phyloP scores from a whole-genome alignment of 2,113 vertebrate species.

The Sinocyclocheilus anshuiensis region DNA sequence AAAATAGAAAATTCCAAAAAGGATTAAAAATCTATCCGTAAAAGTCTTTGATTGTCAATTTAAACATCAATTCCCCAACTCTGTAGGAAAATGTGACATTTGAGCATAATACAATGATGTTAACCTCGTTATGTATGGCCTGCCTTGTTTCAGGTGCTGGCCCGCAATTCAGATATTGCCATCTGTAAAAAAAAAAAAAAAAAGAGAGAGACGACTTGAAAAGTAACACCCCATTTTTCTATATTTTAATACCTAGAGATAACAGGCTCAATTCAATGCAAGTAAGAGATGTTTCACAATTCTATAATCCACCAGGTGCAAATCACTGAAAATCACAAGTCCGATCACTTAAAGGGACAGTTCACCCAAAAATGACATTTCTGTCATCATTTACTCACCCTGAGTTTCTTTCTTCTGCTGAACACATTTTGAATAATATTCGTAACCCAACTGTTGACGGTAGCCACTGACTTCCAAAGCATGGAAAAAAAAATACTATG shows the following conservation, averaged over 20 bases:
- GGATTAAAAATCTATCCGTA: not conserved
- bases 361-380: too few species aligned
- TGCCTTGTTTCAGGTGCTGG: slow-evolving; percentile 32
- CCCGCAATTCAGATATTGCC: slow-evolving; percentile 30
- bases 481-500: too few species aligned
- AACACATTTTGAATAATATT: too few species aligned
- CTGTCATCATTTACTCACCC: too few species aligned
- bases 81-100: slow-evolving; percentile 10
- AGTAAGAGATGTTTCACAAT: too few species aligned
- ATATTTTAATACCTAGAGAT: not conserved
- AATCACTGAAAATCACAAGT: too few species aligned
- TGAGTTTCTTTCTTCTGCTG: too few species aligned
- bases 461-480: too few species aligned
- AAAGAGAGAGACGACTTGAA: not conserved
- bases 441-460: too few species aligned
- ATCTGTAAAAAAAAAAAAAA: slow-evolving; percentile 39
- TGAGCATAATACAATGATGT: slow-evolving; percentile 19
- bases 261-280: too few species aligned
- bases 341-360: too few species aligned
- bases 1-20: not conserved
- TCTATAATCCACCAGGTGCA: too few species aligned
- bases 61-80: not conserved
- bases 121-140: slow-evolving; percentile 28
- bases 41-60: slow-evolving; percentile 10
- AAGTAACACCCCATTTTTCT: not conserved